Percentiles rank a stretch among this genome's conserved stretches.
These are phyloP conservation scores for Rhinatrema bivittatum DNA, from an alignment of 2,797 vertebrate genomes.

Conservation along the genomic window DNA sequence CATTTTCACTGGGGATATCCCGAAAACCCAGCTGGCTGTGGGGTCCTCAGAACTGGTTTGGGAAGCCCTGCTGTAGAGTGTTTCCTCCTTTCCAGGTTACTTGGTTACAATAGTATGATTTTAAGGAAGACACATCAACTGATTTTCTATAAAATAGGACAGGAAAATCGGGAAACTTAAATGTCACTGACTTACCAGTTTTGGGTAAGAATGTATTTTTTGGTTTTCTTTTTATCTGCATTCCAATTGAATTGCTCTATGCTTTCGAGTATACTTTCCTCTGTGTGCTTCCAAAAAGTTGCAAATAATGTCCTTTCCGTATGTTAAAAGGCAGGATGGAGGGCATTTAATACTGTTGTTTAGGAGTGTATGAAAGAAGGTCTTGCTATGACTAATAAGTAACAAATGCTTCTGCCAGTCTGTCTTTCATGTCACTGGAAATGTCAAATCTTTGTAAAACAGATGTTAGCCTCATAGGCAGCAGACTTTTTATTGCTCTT, in stretches of 20 bases:
- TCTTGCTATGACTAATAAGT: neutral
- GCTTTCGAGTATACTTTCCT: neutral
- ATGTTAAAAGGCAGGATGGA: neutral
- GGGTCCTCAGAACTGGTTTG: too few species aligned
- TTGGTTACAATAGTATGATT: too few species aligned
- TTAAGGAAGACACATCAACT: too few species aligned
- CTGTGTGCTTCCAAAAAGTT: conserved; percentile 11
- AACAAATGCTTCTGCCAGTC: neutral
- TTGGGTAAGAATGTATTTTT: conserved; percentile 32
- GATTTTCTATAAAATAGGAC: conserved; percentile 44
- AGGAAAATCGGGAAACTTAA: conserved; percentile 32
- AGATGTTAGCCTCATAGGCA: too few species aligned
- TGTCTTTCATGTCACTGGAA: neutral
- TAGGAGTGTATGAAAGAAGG: conserved; percentile 11
- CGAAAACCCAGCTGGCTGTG: too few species aligned
- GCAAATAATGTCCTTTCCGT: conserved; percentile 17
- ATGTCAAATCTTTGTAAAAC: neutral
- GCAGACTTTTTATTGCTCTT: too few species aligned
- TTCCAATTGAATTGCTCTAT: neutral
- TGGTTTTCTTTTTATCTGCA: too few species aligned
- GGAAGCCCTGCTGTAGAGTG: too few species aligned
- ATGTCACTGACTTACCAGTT: conserved; percentile 31
- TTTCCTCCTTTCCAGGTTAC: conserved; percentile 18
- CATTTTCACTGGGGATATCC: too few species aligned
- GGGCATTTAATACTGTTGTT: conserved; percentile 1